Conservation (phyloP, 2,888 invertebrate genomes). For the Acleris holmiana region DNA sequence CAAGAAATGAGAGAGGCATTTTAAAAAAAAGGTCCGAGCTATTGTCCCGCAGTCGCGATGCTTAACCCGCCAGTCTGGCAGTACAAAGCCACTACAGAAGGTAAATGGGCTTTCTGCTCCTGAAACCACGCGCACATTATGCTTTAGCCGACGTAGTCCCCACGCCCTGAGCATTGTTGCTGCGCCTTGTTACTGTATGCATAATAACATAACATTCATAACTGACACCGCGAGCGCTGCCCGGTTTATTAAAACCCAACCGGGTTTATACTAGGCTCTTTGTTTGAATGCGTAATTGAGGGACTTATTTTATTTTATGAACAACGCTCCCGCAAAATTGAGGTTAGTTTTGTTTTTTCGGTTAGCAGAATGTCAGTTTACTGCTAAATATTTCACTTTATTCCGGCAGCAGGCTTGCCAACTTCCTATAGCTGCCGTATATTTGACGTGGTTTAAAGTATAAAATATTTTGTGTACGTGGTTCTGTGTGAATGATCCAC, state of each 20-base stretch:
- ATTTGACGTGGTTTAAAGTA: not conserved
- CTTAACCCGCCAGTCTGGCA: slow-evolving; percentile 71
- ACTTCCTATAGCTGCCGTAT: not conserved
- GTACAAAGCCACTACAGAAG: slow-evolving; percentile 76
- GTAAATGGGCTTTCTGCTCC: slow-evolving; percentile 73
- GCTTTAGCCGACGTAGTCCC: slow-evolving; percentile 56
- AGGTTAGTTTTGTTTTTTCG: slow-evolving; percentile 1
- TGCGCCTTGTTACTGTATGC: slow-evolving; percentile 64
- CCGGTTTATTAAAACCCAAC: slow-evolving; percentile 66
- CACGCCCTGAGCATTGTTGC: slow-evolving; percentile 55
- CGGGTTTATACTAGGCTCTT: slow-evolving; percentile 54
- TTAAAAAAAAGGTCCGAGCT: slow-evolving; percentile 65
- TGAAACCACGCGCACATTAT: slow-evolving; percentile 66
- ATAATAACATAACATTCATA: slow-evolving; percentile 70
- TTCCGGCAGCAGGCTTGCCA: too few species aligned
- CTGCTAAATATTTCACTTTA: not conserved
- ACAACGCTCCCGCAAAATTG: slow-evolving; percentile 23
- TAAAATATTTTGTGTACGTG: slow-evolving; percentile 13
- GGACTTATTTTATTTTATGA: slow-evolving; percentile 56
- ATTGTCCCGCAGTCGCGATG: slow-evolving; percentile 67
- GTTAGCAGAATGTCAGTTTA: not conserved
- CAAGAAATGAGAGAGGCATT: slow-evolving; percentile 62
- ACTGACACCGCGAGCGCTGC: slow-evolving; percentile 58
- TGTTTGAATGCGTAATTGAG: slow-evolving; percentile 63
- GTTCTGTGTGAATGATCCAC: slow-evolving; percentile 32